A percentile compares a stretch with the other conserved stretches of the same genome.
phyloP scores from a whole-genome alignment of 2,113 vertebrate genomes.

The Coryphaenoides rupestris region DNA sequence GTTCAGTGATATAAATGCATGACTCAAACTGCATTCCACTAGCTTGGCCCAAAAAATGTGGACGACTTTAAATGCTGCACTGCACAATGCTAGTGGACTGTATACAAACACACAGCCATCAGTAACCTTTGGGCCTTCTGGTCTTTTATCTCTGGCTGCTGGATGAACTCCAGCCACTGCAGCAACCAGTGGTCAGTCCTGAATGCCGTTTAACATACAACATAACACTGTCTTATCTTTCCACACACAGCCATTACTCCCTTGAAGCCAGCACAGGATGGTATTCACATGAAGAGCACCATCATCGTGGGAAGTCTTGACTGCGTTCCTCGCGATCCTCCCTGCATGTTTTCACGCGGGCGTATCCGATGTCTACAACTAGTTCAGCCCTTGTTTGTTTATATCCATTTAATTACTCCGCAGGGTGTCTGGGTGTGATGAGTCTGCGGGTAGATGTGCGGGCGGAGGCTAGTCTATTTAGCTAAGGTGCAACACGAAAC shows the following conservation, averaged over 20 bases:
- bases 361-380: neutral
- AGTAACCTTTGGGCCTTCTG: constrained; percentile 30
- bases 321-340: neutral
- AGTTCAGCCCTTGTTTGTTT: constrained; percentile 18
- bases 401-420: constrained; percentile 8
- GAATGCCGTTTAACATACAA: no score
- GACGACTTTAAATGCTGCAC: no score
- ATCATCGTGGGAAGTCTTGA: constrained; percentile 4
- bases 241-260: no score
- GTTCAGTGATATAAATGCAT: no score
- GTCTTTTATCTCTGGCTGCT: constrained; percentile 2
- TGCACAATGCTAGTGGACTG: no score
- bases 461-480: neutral
- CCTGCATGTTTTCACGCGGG: neutral
- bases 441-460: neutral
- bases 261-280: no score
- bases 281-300: constrained; percentile 12
- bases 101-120: neutral
- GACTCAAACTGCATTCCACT: no score
- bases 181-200: no score
- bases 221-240: no score
- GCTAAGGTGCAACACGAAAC: no score
- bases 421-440: neutral
- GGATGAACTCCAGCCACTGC: no score
- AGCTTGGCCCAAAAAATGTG: no score